Evolutionary conservation across 2,113 vertebrate species (phyloP).

Genomic region (Pterocles gutturalis): DNA sequence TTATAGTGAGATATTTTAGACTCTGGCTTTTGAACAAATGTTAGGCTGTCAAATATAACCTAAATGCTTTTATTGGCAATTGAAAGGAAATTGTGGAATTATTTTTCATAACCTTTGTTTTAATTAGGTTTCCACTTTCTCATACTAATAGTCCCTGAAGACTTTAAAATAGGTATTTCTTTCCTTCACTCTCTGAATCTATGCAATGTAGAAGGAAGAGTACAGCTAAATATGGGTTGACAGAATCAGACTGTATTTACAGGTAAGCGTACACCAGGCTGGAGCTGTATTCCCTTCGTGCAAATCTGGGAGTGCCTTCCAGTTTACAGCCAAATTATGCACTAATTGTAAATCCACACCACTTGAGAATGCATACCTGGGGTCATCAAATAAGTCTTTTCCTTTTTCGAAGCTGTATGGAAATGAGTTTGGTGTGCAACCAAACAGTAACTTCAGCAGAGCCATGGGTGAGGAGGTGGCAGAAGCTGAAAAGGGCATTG

Average conservation of each 20-base stretch:
- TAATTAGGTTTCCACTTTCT: constrained; percentile 41
- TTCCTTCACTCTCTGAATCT: constrained; percentile 12
- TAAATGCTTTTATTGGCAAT: constrained; percentile 38
- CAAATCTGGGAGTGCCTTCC: neutral
- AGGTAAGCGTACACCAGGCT: neutral
- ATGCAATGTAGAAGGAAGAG: neutral
- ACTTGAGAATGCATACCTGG: neutral
- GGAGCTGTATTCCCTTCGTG: neutral
- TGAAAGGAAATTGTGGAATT: constrained; percentile 36
- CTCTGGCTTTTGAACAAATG: constrained; percentile 13
- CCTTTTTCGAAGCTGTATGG: neutral
- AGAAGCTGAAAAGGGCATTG: neutral
- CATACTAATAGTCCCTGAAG: neutral
- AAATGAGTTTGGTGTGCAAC: neutral
- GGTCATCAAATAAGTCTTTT: neutral
- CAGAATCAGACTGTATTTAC: neutral
- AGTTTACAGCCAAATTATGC: neutral
- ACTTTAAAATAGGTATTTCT: neutral
- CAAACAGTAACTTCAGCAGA: neutral
- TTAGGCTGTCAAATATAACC: neutral
- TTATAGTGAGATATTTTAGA: constrained; percentile 6
- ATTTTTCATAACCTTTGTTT: constrained; percentile 39
- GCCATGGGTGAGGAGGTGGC: neutral
- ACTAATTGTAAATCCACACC: neutral
- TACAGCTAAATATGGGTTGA: neutral